Conservation (phyloP, 2,888 invertebrate genomes). For the Mycalesis mineus region DNA sequence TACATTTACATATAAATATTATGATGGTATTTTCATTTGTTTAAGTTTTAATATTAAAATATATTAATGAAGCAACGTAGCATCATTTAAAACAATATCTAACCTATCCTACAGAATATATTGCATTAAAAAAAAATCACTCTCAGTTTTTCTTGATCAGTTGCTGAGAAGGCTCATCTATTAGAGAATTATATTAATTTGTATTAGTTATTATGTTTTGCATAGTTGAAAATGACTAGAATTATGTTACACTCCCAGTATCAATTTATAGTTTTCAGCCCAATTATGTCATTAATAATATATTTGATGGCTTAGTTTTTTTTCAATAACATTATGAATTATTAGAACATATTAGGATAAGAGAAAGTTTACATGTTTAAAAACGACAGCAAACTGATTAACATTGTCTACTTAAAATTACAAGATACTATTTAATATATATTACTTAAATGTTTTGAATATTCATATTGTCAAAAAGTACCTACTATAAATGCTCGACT, state of each 20-base stretch:
- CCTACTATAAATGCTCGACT: conserved; percentile 14
- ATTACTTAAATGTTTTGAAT: conserved; percentile 5
- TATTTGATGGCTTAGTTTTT: neutral
- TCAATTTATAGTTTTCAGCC: neutral
- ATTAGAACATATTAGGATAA: neutral
- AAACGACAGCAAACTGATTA: conserved; percentile 1
- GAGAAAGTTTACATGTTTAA: neutral
- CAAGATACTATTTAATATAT: conserved; percentile 10
- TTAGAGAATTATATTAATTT: neutral
- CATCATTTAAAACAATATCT: conserved; percentile 2
- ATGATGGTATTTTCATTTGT: conserved; percentile 20
- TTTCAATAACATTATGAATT: neutral
- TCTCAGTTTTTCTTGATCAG: neutral
- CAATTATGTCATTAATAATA: neutral
- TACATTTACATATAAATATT: conserved; percentile 26
- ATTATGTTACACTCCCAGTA: neutral
- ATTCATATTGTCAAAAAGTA: conserved; percentile 27
- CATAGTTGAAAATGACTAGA: neutral
- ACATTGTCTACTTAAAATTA: conserved; percentile 12
- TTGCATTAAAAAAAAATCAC: neutral
- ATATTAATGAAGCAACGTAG: conserved; percentile 2
- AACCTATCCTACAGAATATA: neutral
- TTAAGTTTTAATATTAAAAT: neutral
- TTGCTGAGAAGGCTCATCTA: neutral
- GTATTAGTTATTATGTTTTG: too few species aligned